phyloP scores from a whole-genome alignment of 2,113 vertebrate species.

The Myodes glareolus region DNA sequence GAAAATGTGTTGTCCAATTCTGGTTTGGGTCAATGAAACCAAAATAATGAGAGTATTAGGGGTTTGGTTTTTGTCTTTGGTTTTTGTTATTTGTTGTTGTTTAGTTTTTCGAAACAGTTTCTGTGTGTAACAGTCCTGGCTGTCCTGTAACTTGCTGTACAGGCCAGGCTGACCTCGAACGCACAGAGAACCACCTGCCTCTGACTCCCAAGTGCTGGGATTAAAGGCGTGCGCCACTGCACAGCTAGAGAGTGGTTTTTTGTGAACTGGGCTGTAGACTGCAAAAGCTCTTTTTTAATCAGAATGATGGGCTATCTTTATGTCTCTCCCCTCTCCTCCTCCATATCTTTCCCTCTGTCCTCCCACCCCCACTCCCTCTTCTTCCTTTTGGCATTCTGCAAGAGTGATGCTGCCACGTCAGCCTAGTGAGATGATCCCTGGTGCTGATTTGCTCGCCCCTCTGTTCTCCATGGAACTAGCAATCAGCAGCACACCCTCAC shows the following conservation, averaged over 20 bases:
- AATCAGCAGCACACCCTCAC: background rate
- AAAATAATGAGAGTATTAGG: background rate
- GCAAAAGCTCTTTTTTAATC: background rate
- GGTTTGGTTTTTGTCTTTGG: background rate
- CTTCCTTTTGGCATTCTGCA: background rate
- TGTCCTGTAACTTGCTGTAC: no score
- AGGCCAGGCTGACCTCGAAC: no score
- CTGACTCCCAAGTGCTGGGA: no score
- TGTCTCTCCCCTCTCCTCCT: background rate
- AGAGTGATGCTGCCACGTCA: background rate
- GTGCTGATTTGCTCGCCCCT: no score
- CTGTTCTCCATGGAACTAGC: background rate
- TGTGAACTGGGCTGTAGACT: background rate
- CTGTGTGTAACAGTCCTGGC: no score
- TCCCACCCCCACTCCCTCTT: background rate
- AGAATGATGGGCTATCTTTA: background rate
- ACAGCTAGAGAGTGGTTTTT: background rate
- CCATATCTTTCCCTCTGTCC: background rate
- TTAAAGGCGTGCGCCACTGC: no score
- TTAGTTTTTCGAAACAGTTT: no score
- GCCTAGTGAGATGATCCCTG: background rate
- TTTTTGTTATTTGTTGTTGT: background rate
- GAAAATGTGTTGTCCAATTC: background rate
- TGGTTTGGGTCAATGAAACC: background rate
- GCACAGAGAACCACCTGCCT: no score